Conservation (phyloP, 2,888 invertebrate genomes). For the Drosophila rellima region DNA sequence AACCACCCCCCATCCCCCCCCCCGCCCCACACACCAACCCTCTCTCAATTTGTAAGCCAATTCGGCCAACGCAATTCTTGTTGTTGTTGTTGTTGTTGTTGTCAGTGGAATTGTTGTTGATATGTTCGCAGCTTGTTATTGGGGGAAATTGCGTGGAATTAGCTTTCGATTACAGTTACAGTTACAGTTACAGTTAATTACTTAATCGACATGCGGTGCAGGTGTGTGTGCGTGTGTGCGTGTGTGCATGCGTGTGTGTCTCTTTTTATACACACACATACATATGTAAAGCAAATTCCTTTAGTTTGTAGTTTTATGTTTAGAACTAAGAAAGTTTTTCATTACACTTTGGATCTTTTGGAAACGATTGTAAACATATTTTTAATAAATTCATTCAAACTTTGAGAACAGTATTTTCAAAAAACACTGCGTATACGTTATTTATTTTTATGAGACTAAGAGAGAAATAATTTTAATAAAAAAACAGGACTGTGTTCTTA, state of each 20-base stretch:
- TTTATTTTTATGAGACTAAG: too few relatives aligned
- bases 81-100: slow-evolving; percentile 12
- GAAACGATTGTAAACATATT: not conserved
- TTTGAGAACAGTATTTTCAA: too few relatives aligned
- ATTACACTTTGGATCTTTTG: not conserved
- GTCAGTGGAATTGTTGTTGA: slow-evolving; percentile 14
- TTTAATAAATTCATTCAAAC: too few relatives aligned
- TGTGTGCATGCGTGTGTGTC: slow-evolving; percentile 2
- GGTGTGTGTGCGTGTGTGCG: slow-evolving; percentile 1
- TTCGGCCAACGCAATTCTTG: slow-evolving; percentile 3
- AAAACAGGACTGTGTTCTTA: too few relatives aligned
- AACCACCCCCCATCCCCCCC: not conserved
- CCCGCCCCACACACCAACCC: too few relatives aligned
- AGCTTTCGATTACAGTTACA: slow-evolving; percentile 8
- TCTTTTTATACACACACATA: not conserved
- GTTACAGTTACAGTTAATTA: slow-evolving; percentile 36
- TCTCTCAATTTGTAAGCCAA: slow-evolving; percentile 18
- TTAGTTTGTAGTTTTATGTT: not conserved
- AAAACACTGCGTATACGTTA: too few relatives aligned
- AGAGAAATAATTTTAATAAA: too few relatives aligned
- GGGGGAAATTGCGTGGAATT: slow-evolving; percentile 32
- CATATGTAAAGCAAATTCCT: not conserved
- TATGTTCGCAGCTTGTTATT: slow-evolving; percentile 41
- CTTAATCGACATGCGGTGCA: slow-evolving; percentile 36
- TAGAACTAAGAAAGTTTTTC: not conserved